Percentiles rank a stretch among this genome's conserved stretches.
phyloP scores from a whole-genome alignment of 2,113 vertebrate species.

The Halichoerus grypus region DNA sequence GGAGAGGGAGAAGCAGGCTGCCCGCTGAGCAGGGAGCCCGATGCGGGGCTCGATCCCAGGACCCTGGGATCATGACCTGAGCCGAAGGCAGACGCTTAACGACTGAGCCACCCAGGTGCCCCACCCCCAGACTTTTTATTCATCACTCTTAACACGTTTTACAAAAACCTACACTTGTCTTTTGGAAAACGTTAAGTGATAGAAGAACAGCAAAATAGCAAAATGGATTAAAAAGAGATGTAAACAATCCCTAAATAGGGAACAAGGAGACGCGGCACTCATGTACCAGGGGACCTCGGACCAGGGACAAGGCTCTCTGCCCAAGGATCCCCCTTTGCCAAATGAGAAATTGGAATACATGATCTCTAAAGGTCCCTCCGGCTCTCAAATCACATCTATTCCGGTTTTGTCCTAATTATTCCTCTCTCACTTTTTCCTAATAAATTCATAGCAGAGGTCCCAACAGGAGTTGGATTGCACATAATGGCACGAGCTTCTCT shows the following conservation, averaged over 20 bases:
- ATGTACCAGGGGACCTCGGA: background rate
- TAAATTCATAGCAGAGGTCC: background rate
- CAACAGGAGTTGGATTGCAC: background rate
- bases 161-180: background rate
- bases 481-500: background rate
- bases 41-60: no score
- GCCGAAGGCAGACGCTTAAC: no score
- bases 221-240: background rate
- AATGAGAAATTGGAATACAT: background rate
- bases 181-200: background rate
- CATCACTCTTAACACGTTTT: background rate
- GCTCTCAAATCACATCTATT: background rate
- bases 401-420: background rate
- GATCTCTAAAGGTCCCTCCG: background rate
- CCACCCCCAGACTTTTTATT: background rate
- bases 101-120: no score
- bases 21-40: no score
- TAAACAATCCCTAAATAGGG: background rate
- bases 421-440: background rate
- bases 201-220: background rate
- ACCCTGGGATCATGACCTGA: no score
- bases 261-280: background rate
- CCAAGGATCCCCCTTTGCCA: background rate
- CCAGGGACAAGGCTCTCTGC: background rate
- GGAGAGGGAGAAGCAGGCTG: no score